Percentiles rank a stretch among this genome's conserved stretches.
Evolutionary conservation across 2,113 vertebrate species (phyloP).

Genomic region (Bagarius yarrelli): DNA sequence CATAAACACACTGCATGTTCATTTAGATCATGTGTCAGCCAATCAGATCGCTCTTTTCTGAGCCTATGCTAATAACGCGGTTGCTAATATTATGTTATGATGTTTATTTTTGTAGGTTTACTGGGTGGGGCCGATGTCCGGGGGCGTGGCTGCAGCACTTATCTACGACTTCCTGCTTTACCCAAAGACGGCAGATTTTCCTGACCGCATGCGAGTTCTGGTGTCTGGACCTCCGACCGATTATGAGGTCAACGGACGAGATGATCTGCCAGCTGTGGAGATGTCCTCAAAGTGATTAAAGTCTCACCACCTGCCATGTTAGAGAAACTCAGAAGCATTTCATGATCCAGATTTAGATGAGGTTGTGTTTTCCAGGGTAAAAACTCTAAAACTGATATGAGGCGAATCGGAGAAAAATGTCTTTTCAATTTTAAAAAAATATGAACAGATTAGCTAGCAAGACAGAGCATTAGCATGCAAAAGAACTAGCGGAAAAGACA

Average conservation of each 20-base stretch:
- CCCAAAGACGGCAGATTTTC: slow-evolving; percentile 81
- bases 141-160: slow-evolving; percentile 74
- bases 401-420: no score
- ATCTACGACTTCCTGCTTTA: slow-evolving; percentile 90
- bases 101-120: slow-evolving; percentile 67
- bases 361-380: neutral
- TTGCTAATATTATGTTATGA: neutral
- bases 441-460: neutral
- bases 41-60: neutral
- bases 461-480: neutral
- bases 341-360: neutral
- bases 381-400: neutral
- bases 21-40: neutral
- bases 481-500: neutral
- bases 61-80: neutral
- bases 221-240: slow-evolving; percentile 87
- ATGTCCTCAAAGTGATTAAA: slow-evolving; percentile 72
- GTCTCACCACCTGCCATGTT: neutral
- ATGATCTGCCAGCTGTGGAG: slow-evolving; percentile 64
- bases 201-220: slow-evolving; percentile 87
- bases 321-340: neutral
- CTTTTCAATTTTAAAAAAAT: neutral
- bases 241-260: slow-evolving; percentile 69
- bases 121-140: slow-evolving; percentile 79
- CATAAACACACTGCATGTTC: neutral